Percentiles rank a stretch among this genome's conserved stretches.
phyloP scores from a whole-genome alignment of 2,888 invertebrate species.

The Dryomyza anilis region DNA sequence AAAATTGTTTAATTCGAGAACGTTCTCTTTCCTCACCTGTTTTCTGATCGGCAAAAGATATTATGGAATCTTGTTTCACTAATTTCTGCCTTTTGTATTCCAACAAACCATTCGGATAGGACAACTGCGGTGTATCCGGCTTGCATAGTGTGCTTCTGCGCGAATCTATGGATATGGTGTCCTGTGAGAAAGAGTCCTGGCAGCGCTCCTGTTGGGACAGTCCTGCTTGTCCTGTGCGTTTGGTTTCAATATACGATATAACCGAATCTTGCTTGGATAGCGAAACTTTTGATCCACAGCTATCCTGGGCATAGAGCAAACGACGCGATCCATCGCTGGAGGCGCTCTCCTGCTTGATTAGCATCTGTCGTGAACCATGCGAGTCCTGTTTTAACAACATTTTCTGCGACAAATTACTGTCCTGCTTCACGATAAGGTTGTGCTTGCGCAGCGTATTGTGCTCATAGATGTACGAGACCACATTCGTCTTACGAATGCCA shows the following conservation, averaged over 20 bases:
- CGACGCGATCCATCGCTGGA: constrained; percentile 60
- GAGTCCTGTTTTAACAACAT: constrained; percentile 61
- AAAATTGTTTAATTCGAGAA: neutral
- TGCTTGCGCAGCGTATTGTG: constrained; percentile 58
- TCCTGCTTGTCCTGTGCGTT: constrained; percentile 44
- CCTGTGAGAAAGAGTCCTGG: constrained; percentile 51
- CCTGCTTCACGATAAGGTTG: constrained; percentile 60
- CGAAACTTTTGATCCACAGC: constrained; percentile 58
- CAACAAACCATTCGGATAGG: constrained; percentile 44
- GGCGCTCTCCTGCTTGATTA: constrained; percentile 60
- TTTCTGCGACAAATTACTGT: constrained; percentile 60
- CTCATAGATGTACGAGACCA: constrained; percentile 67
- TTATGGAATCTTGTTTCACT: constrained; percentile 61
- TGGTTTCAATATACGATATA: constrained; percentile 60
- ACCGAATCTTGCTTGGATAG: constrained; percentile 61
- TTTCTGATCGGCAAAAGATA: constrained; percentile 61
- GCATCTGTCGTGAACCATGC: constrained; percentile 59
- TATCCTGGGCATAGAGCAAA: constrained; percentile 59
- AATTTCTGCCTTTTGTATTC: constrained; percentile 59
- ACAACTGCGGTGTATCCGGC: constrained; percentile 49
- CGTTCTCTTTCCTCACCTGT: constrained; percentile 45
- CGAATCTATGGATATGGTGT: constrained; percentile 56
- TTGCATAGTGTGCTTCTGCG: constrained; percentile 48
- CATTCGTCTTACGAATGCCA: constrained; percentile 62
- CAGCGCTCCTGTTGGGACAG: constrained; percentile 41